Evolutionary conservation across 2,888 invertebrate species (phyloP), one percentile per base, ranked within the genome.

Genomic region (Tupiocoris notatus): DNA sequence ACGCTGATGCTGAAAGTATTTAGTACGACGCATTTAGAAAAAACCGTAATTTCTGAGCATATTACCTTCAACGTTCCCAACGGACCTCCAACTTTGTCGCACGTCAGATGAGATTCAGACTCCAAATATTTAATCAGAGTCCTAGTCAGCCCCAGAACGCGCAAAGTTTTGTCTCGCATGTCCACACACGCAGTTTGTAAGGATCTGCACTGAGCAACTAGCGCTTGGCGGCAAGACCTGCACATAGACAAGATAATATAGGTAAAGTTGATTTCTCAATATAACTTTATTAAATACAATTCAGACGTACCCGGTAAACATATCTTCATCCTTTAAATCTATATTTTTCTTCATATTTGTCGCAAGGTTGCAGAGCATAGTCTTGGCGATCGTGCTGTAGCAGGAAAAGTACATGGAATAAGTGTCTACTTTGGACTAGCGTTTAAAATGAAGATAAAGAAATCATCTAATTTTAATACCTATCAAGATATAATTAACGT

Each of bases 71-170:
- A 83, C 67, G 87, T 83, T 24, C 84, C 84, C 78, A 92, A 87
- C 2, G 91, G 63, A 39, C n/a, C 63, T 25, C 63, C 88, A 22
- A 88, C 86, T 65, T 86, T 86, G 0, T 87, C 85, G 81, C 86
- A 86, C 1, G 77, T 78, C n/a, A 62, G 64, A 57, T 78, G 76
- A 22, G 78, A 75, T n/a, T 77, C 78, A 83, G 87, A 83, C 84
- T 89, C 89, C 25, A 91, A 86, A 81, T 91, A 90, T 82, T 88
- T 88, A 74, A 88, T 86, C 56, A 96, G 87, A 77, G 89, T 89
- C 83, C 92, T 93, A 61, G 93, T 92, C 85, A 95, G 92, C 79
- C 90, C 89, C 79, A 95, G 88, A 16, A 92, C 90, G 83, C 93
- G 93, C 71, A 93, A 87, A 76, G 92, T 88, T 80, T 91, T 88